Conservation (phyloP, 2,113 vertebrate species). For the Microcebus tavaratra region DNA sequence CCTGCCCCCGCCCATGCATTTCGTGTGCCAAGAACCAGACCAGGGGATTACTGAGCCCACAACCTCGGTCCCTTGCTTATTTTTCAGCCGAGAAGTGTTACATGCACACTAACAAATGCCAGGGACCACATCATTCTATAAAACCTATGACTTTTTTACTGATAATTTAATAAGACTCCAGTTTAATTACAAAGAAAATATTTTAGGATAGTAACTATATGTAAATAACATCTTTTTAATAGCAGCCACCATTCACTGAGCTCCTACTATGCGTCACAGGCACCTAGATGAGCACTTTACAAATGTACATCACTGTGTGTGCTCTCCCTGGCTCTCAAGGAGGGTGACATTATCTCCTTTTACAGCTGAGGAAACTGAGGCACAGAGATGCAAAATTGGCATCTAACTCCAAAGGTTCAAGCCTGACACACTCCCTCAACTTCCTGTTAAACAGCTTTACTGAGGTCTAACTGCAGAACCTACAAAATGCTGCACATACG, state of each 20-base stretch:
- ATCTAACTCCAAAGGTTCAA: not conserved
- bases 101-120: not conserved
- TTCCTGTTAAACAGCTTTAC: not conserved
- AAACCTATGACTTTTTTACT: not conserved
- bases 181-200: not conserved
- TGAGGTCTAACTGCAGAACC: not conserved
- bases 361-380: not conserved
- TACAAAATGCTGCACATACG: rapidly evolving
- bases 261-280: rapidly evolving
- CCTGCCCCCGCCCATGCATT: rapidly evolving
- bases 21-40: rapidly evolving
- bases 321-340: not conserved
- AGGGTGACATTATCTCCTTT: not conserved
- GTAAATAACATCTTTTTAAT: no score
- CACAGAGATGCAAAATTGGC: not conserved
- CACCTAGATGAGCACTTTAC: rapidly evolving
- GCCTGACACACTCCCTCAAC: not conserved
- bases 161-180: not conserved
- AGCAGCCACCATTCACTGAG: not conserved
- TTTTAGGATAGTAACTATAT: not conserved
- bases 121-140: not conserved
- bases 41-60: not conserved
- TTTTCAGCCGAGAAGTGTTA: not conserved
- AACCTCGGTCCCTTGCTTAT: rapidly evolving
- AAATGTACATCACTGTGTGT: rapidly evolving